Evolutionary conservation across 2,888 invertebrate genomes (phyloP).

Genomic region (Yponomeuta plumbellus): DNA sequence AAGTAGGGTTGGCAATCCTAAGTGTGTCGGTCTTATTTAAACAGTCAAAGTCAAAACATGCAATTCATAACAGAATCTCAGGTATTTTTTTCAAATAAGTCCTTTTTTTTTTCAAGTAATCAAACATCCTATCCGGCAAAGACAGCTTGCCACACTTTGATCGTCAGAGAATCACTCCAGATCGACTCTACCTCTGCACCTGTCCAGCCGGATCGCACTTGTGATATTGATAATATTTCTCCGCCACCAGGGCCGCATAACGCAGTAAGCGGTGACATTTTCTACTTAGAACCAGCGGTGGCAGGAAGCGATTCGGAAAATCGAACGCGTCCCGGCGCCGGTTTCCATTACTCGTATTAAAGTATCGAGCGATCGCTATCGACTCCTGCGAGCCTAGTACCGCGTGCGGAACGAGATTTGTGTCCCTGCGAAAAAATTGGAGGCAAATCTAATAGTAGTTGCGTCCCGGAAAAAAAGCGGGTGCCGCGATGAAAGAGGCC

Average conservation of each 20-base stretch:
- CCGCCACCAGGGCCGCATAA: constrained; percentile 34
- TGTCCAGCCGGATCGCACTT: too few relatives aligned
- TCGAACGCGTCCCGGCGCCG: constrained; percentile 50
- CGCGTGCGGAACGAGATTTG: constrained; percentile 4
- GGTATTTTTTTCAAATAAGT: too few relatives aligned
- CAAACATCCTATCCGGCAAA: too few relatives aligned
- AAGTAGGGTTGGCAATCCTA: too few relatives aligned
- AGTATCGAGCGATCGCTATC: constrained; percentile 23
- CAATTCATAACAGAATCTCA: too few relatives aligned
- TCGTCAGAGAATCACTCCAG: too few relatives aligned
- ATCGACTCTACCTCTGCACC: too few relatives aligned
- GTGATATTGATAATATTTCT: too few relatives aligned
- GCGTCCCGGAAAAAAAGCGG: background rate
- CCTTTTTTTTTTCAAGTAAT: too few relatives aligned
- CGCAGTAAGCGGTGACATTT: constrained; percentile 56
- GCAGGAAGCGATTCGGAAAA: constrained; percentile 70
- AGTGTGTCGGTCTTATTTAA: too few relatives aligned
- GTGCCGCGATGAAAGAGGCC: background rate
- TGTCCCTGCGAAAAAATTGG: background rate
- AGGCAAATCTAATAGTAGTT: background rate
- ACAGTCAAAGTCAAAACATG: too few relatives aligned
- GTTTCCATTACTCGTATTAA: constrained; percentile 71
- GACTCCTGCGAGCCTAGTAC: constrained; percentile 10
- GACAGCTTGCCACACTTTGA: too few relatives aligned
- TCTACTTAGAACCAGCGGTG: constrained; percentile 38